phyloP scores from a whole-genome alignment of 2,113 vertebrate species.

The Zosterops pallidus region DNA sequence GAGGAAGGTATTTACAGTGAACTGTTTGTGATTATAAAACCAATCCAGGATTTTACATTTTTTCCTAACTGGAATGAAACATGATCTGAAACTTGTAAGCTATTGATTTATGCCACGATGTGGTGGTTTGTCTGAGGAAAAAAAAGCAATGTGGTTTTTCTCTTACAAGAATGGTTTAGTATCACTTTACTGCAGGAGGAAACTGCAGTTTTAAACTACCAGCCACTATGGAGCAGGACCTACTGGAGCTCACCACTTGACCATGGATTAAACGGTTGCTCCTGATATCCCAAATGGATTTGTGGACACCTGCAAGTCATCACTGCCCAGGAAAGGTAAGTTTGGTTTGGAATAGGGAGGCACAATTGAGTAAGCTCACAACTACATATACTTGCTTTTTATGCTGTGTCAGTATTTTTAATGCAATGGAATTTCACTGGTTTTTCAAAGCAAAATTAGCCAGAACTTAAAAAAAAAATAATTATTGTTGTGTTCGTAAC shows the following conservation, averaged over 20 bases:
- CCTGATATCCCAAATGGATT: not conserved
- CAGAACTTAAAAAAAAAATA: not conserved
- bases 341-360: not conserved
- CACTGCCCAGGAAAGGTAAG: not conserved
- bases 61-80: not conserved
- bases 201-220: not conserved
- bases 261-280: not conserved
- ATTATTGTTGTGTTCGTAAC: not conserved
- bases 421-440: not conserved
- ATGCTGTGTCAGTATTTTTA: not conserved
- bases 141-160: not conserved
- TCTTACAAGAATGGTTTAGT: not conserved
- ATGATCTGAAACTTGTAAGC: not conserved
- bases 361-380: accelerated
- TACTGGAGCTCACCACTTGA: not conserved
- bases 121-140: not conserved
- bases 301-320: accelerated
- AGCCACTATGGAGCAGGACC: not conserved
- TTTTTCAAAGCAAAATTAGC: not conserved
- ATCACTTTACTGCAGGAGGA: not conserved
- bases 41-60: not conserved
- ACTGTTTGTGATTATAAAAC: not conserved
- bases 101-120: not conserved
- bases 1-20: not conserved
- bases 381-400: not conserved